Conservation (phyloP, 1,140 invertebrate genomes). For the Macrostomum lignano region DNA sequence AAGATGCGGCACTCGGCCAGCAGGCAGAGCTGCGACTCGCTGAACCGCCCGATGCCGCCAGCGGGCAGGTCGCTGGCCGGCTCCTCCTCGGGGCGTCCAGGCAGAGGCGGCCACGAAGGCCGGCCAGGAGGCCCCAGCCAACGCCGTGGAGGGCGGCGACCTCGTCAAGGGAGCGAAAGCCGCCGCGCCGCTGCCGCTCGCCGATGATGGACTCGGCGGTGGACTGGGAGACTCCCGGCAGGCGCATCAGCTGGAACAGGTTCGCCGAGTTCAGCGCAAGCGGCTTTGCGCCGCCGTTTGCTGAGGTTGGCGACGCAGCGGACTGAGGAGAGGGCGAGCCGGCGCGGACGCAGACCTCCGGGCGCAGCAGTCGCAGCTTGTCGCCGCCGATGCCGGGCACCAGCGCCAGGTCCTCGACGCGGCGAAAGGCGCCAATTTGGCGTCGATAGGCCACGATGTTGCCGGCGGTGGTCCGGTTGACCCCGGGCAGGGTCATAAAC, state of each 20-base stretch:
- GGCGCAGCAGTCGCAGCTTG: constrained; percentile 31
- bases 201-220: constrained; percentile 48
- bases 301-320: constrained; percentile 6
- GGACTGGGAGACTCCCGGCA: constrained; percentile 44
- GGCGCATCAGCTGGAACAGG: constrained; percentile 46
- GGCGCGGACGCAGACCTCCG: not conserved
- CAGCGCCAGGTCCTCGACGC: constrained; percentile 48
- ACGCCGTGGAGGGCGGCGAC: too few relatives aligned
- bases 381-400: constrained; percentile 50
- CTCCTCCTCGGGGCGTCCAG: too few relatives aligned
- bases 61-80: too few relatives aligned
- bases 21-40: too few relatives aligned
- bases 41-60: too few relatives aligned
- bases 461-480: constrained; percentile 38
- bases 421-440: constrained; percentile 44
- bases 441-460: constrained; percentile 46
- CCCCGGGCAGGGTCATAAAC: constrained; percentile 44
- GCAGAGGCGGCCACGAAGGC: too few relatives aligned
- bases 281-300: constrained; percentile 10
- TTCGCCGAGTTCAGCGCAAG: constrained; percentile 45
- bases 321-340: constrained; percentile 6
- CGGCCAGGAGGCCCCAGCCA: too few relatives aligned
- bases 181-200: constrained; percentile 43
- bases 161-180: constrained; percentile 39
- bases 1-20: too few relatives aligned